Conservation (phyloP, 1,140 invertebrate genomes). For the Pomacea maculata region DNA sequence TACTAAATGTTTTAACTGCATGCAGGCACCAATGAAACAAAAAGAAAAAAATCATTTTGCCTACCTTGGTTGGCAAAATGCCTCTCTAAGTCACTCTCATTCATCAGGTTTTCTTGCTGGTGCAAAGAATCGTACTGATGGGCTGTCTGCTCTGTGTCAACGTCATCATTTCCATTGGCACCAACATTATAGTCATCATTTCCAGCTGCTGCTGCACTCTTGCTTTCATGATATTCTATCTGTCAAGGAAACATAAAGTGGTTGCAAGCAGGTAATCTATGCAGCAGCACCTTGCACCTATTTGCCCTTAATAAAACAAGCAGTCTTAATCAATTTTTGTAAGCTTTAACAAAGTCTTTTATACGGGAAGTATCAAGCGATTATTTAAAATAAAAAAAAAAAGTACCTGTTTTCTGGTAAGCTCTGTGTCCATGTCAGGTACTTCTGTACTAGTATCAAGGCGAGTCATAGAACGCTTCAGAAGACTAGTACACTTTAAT, state of each 20-base stretch:
- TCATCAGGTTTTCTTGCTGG: slow-evolving; percentile 54
- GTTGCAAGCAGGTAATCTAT: too few species aligned
- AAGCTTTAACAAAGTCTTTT: too few species aligned
- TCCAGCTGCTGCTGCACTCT: too few species aligned
- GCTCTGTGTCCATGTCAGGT: slow-evolving; percentile 4
- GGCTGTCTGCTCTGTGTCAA: slow-evolving; percentile 18
- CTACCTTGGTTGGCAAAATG: slow-evolving; percentile 58
- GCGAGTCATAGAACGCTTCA: slow-evolving; percentile 72
- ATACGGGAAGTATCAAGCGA: too few species aligned
- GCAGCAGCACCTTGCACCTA: too few species aligned
- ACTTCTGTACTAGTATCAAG: slow-evolving; percentile 18
- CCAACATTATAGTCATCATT: background rate
- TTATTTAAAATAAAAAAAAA: too few species aligned
- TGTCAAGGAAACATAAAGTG: too few species aligned
- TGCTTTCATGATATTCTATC: too few species aligned
- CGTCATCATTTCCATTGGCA: background rate
- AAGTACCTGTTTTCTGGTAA: background rate
- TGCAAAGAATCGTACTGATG: slow-evolving; percentile 17
- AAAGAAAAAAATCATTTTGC: background rate
- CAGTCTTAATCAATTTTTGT: too few species aligned
- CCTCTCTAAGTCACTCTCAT: slow-evolving; percentile 66
- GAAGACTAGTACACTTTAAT: slow-evolving; percentile 79
- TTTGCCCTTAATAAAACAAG: too few species aligned
- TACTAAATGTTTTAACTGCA: too few species aligned
- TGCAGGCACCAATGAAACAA: too few species aligned